phyloP scores from a whole-genome alignment of 2,113 vertebrate genomes.

The Zingel zingel region DNA sequence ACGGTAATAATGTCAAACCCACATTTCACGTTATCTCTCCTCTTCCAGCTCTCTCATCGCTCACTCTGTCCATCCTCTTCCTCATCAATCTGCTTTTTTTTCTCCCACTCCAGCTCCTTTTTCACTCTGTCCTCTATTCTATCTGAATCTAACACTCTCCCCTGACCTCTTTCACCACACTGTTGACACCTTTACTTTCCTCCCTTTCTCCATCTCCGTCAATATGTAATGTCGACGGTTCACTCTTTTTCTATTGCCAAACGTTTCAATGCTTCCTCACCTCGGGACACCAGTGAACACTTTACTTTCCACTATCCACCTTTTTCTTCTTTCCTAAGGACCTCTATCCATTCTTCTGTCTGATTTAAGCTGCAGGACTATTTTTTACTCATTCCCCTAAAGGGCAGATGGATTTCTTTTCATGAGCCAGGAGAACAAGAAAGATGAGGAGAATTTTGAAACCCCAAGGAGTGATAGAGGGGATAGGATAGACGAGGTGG shows the following conservation, averaged over 20 bases:
- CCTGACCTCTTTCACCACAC: slow-evolving; percentile 39
- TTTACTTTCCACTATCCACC: slow-evolving; percentile 50
- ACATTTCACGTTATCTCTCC: slow-evolving; percentile 69
- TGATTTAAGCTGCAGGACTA: slow-evolving; percentile 65
- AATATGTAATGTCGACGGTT: slow-evolving; percentile 31
- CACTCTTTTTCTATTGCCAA: slow-evolving; percentile 35
- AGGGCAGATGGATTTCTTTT: slow-evolving; percentile 80
- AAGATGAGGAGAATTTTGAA: slow-evolving; percentile 71
- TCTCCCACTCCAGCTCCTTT: neutral
- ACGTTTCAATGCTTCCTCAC: slow-evolving; percentile 51
- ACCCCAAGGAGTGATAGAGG: slow-evolving; percentile 53
- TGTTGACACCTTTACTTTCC: slow-evolving; percentile 27
- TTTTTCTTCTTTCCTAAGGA: slow-evolving; percentile 48
- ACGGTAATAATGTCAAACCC: slow-evolving; percentile 71
- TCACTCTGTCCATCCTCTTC: slow-evolving; percentile 46
- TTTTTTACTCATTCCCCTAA: slow-evolving; percentile 73
- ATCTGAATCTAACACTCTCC: slow-evolving; percentile 21
- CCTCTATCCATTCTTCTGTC: slow-evolving; percentile 71
- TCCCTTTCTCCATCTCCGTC: slow-evolving; percentile 13
- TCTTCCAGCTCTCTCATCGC: slow-evolving; percentile 39
- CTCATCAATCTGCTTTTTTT: slow-evolving; percentile 27
- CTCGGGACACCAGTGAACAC: slow-evolving; percentile 42
- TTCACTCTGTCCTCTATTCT: slow-evolving; percentile 9
- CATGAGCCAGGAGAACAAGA: slow-evolving; percentile 71
- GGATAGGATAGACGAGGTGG: slow-evolving; percentile 50